Base-by-base conservation (phyloP, 2,888 invertebrate genomes). In the Lepidocyrtoides sp. region DNA sequence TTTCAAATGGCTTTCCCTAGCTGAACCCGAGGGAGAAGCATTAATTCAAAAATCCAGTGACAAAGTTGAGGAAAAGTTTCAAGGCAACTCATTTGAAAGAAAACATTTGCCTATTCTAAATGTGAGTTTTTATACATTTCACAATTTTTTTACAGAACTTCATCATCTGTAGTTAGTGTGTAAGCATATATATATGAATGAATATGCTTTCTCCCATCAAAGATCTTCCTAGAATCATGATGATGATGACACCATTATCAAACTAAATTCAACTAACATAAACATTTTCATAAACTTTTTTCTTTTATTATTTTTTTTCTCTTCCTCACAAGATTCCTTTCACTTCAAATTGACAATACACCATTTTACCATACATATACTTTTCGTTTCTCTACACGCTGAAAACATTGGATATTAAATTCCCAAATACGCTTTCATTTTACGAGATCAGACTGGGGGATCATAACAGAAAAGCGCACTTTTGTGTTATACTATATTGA, bases 91-190 rank as follows among this genome's bases (percentile, higher is more conserved):
- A 48, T 83, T 85, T 29, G 93, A 94, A 29, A 91, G 92, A 29
- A 93, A 93, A 60, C 92, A 94, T 89, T 90, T 94, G 69, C 94
- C 94, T n/a, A 92, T 94, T 91, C 91, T 94, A 23, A 94, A 94
- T 82, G 94, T 94, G 93, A 91, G 91, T 32, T 51, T 77, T 51
- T n/a, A n/a, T n/a, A n/a, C n/a, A n/a, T n/a, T n/a, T n/a, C n/a
- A n/a, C n/a, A n/a, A n/a, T n/a, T n/a, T n/a, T n/a, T n/a, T n/a
- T n/a, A n/a, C n/a, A n/a, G n/a, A n/a, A n/a, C n/a, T n/a, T n/a
- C n/a, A n/a, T n/a, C n/a, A n/a, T n/a, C n/a, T n/a, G n/a, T n/a
- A n/a, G n/a, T n/a, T n/a, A n/a, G n/a, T n/a, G n/a, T n/a, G n/a
- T n/a, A n/a, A n/a, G 26, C 29, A 1, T 29, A 14, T 17, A 54